phyloP scores from a whole-genome alignment of 2,888 invertebrate genomes.

The Nemoura dubitans region DNA sequence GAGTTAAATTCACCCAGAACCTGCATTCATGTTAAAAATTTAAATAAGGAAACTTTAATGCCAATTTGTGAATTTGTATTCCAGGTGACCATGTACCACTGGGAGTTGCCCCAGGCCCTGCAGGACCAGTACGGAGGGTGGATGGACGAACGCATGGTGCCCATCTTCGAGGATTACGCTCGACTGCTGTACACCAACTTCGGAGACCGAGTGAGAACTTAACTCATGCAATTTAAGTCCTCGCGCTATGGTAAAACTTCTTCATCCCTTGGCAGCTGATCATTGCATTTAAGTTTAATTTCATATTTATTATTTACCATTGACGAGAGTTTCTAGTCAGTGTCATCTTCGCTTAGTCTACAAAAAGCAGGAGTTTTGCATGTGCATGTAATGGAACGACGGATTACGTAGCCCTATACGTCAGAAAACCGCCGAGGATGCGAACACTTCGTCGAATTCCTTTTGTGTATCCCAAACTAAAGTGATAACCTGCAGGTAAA shows the following conservation, averaged over 20 bases:
- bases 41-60: neutral
- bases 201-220: conserved; percentile 64
- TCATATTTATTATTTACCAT: no score
- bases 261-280: no score
- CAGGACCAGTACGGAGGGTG: conserved; percentile 67
- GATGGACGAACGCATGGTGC: conserved; percentile 65
- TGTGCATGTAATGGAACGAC: no score
- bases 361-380: no score
- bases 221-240: neutral
- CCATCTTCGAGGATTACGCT: conserved; percentile 69
- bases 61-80: neutral
- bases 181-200: conserved; percentile 69
- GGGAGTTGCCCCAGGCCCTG: conserved; percentile 71
- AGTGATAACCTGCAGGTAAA: conserved; percentile 40
- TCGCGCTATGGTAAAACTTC: no score
- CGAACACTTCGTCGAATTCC: no score
- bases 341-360: no score
- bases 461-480: no score
- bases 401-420: no score
- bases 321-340: no score
- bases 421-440: no score
- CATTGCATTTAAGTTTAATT: no score
- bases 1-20: conserved; percentile 50
- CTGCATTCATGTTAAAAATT: neutral
- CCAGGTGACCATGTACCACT: conserved; percentile 71